Evolutionary conservation across 2,113 vertebrate species (phyloP).

Genomic region (Andinoacara biseriatus): DNA sequence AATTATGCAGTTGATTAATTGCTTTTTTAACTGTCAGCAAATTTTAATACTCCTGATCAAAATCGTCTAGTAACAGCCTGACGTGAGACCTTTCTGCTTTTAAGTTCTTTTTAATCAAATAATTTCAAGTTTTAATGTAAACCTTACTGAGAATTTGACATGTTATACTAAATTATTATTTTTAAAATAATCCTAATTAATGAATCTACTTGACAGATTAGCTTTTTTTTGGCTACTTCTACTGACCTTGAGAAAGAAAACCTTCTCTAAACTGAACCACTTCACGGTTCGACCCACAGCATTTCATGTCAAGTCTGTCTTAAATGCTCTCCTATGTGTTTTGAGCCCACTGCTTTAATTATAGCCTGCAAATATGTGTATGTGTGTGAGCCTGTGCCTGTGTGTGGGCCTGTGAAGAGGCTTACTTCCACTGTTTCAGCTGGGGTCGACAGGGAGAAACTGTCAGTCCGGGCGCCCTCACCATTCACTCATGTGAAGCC

Average conservation of each 20-base stretch:
- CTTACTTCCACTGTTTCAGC: constrained; percentile 35
- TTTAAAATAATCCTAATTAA: not conserved
- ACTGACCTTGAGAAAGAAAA: not conserved
- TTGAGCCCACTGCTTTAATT: constrained; percentile 57
- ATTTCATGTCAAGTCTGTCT: constrained; percentile 10
- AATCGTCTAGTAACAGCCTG: no score
- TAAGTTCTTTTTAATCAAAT: no score
- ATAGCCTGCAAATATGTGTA: not conserved
- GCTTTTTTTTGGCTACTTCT: not conserved
- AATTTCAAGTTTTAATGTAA: no score
- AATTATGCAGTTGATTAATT: no score
- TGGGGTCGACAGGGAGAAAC: constrained; percentile 53
- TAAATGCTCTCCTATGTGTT: constrained; percentile 23
- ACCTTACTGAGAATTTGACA: not conserved
- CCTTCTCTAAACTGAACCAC: not conserved
- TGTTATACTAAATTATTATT: not conserved
- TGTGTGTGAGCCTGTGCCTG: constrained; percentile 11
- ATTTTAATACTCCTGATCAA: no score
- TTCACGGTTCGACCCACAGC: constrained; percentile 25
- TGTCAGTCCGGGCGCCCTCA: constrained; percentile 61
- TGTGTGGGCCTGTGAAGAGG: constrained; percentile 32
- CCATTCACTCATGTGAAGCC: constrained; percentile 65
- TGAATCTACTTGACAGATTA: not conserved
- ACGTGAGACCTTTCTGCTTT: no score
- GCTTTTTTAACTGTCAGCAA: no score